Percentiles rank a stretch among this genome's conserved stretches.
Evolutionary conservation across 2,888 invertebrate genomes (phyloP).

Genomic region (Odontothrips loti): DNA sequence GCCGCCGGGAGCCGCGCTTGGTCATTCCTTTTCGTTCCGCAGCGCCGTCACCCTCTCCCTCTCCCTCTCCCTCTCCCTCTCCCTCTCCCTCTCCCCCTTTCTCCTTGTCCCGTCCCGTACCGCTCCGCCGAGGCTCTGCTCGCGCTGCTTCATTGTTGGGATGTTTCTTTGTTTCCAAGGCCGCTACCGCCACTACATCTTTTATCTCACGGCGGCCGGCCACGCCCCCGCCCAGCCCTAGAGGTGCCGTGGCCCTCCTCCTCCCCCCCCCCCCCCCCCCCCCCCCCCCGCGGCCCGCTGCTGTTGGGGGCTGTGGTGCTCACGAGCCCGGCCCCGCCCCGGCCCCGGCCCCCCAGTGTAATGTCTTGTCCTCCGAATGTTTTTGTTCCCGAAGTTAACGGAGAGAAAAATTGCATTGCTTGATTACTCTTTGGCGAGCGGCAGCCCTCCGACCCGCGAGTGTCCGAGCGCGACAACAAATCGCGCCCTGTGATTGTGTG

Average conservation of each 20-base stretch:
- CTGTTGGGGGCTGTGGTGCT: not conserved
- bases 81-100: not conserved
- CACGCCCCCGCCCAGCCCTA: too few species aligned
- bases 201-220: not conserved
- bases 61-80: not conserved
- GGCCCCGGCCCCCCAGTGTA: not conserved
- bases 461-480: not conserved
- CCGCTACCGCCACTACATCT: slow-evolving; percentile 16
- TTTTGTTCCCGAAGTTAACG: slow-evolving; percentile 11
- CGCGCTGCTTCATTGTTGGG: not conserved
- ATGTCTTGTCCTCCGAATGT: not conserved
- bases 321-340: not conserved
- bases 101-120: not conserved
- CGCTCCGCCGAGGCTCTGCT: not conserved
- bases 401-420: slow-evolving; percentile 26
- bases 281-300: not conserved
- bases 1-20: too few species aligned
- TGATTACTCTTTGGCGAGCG: slow-evolving; percentile 3
- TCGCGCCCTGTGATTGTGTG: not conserved
- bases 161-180: not conserved
- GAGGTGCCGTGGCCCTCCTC: too few species aligned
- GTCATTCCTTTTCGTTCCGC: too few species aligned
- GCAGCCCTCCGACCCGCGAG: not conserved
- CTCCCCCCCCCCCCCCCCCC: too few species aligned
- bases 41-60: not conserved